Evolutionary conservation across 1,140 invertebrate species (phyloP), one percentile per base, ranked within the genome.

Genomic region (Trachymyrmex cornetzi): DNA sequence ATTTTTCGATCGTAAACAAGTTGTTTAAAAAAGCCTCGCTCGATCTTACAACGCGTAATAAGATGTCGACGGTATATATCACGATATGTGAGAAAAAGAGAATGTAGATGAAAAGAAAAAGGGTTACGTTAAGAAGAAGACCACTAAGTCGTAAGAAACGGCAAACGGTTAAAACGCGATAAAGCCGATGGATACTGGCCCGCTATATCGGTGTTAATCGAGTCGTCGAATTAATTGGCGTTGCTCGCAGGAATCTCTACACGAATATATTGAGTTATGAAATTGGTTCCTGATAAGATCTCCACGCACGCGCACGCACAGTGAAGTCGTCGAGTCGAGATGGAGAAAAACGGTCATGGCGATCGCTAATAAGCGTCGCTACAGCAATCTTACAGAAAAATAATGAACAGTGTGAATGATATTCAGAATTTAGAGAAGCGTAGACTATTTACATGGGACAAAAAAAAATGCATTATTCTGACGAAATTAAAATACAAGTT

Each of bases 181-280:
- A 79, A 85, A 79, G 48, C 24, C 48, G 61, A 79, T 22, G 82
- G 38, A 79, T 85, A 77, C 63, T 48, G 30, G 59, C 82, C n/a
- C 44, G 22, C 71, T 77, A 64, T 57, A 67, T 85, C 59, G 82
- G 82, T 67, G 74, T 79, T 85, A 85, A 85, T 85, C 82, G 74
- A 85, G 82, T 85, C 82, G 59, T 79, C 74, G 82, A 85, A 85
- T 85, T 85, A 85, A 85, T 85, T 85, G 74, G 63, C 61, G 82
- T 77, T 85, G 48, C 75, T 69, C 74, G 74, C 63, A 84, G 27
- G 69, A 85, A 85, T 79, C 82, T 22, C 59, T 55, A 48, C 82
- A 66, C 82, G 82, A 79, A 85, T 85, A 77, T 85, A 85, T 85
- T 79, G 82, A 85, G 82, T 85, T 85, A 85, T 85, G 82, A 85